Conservation (phyloP, 92 coral and sea anemone species). For the Epizoanthus illoricatus region DNA sequence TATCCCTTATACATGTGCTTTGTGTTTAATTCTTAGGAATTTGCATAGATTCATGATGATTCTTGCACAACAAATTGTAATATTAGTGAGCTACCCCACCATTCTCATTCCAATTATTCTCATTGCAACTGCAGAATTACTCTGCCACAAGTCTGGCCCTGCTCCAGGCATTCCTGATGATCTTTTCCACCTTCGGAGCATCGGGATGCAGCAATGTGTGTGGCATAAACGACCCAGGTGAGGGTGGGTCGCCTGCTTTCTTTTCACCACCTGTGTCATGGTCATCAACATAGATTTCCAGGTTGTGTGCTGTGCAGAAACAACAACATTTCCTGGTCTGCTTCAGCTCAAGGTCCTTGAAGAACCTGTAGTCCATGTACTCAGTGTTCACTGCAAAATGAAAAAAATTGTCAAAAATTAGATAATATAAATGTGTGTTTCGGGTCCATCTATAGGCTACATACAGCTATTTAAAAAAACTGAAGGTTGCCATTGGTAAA, state of each 20-base stretch:
- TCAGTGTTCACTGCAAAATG: conserved; percentile 73
- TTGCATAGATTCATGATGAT: too few relatives aligned
- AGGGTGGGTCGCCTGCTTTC: conserved; percentile 84
- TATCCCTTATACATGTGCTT: too few relatives aligned
- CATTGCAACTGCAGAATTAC: conserved; percentile 9
- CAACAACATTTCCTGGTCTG: conserved; percentile 79
- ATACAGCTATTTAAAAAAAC: not conserved
- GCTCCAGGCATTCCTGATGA: conserved; percentile 95
- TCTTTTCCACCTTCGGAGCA: conserved; percentile 85
- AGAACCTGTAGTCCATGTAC: conserved; percentile 96
- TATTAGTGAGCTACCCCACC: too few relatives aligned
- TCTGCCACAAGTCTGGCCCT: conserved; percentile 91
- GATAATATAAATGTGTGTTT: too few relatives aligned
- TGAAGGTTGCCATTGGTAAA: not conserved
- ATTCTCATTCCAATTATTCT: too few relatives aligned
- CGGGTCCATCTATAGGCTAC: too few relatives aligned
- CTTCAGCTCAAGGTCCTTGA: conserved; percentile 95
- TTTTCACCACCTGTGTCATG: conserved; percentile 79
- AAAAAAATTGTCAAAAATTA: not conserved
- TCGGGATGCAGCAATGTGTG: conserved; percentile 96
- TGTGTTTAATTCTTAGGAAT: too few relatives aligned
- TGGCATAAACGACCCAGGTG: conserved; percentile 89
- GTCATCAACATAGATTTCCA: conserved; percentile 93
- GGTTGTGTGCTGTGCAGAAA: conserved; percentile 80
- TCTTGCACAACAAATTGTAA: too few relatives aligned